These are phyloP conservation scores for Podilymbus podiceps DNA, from an alignment of 2,113 vertebrate genomes.

Conservation along the genomic window DNA sequence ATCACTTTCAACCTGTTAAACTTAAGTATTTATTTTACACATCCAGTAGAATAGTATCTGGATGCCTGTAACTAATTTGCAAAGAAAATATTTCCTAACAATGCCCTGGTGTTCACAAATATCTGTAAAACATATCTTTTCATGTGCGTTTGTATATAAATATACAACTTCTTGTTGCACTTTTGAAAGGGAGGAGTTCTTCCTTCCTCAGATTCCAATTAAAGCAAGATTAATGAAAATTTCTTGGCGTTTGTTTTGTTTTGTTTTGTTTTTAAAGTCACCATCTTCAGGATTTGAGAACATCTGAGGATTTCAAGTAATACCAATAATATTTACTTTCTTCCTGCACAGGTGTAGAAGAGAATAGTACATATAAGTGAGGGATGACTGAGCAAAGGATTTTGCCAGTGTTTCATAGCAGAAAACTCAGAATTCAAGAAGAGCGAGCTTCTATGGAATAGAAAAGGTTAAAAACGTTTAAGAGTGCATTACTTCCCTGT, in stretches of 20 bases:
- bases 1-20: background rate
- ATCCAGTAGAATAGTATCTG: background rate
- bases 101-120: background rate
- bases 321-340: conserved; percentile 38
- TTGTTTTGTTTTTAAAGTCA: background rate
- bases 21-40: background rate
- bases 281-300: background rate
- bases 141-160: background rate
- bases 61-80: background rate
- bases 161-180: background rate
- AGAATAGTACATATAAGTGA: background rate
- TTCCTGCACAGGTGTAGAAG: background rate
- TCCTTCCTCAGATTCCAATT: background rate
- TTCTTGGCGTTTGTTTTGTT: background rate
- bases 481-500: background rate
- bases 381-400: background rate
- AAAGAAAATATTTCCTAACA: background rate
- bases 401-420: background rate
- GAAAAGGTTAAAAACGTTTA: conserved; percentile 13
- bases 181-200: background rate
- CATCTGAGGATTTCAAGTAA: conserved; percentile 55
- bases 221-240: background rate
- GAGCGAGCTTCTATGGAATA: background rate
- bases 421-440: background rate
- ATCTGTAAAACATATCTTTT: background rate